A percentile compares a stretch with the other conserved stretches of the same genome.
Conservation (phyloP, 1,140 invertebrate species). For the Littorina saxatilis region DNA sequence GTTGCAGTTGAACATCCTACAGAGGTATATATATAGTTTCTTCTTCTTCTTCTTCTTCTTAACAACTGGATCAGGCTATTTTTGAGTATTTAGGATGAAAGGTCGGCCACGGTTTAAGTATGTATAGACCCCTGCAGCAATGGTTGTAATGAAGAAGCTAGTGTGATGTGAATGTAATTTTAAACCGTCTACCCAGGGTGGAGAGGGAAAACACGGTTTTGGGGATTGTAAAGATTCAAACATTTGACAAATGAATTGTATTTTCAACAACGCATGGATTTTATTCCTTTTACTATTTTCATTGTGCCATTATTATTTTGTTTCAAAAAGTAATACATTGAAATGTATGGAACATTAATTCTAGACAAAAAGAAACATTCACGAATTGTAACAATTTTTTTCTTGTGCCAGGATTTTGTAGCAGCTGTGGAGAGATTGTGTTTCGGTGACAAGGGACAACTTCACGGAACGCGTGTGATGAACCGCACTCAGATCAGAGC, state of each 20-base stretch:
- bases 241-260: not conserved
- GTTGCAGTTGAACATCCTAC: slow-evolving; percentile 36
- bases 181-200: not conserved
- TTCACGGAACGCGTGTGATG: not conserved
- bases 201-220: not conserved
- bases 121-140: not conserved
- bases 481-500: not conserved
- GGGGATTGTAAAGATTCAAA: not conserved
- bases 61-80: slow-evolving; percentile 36
- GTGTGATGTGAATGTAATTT: not conserved
- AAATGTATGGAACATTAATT: not conserved
- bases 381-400: not conserved
- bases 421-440: slow-evolving; percentile 4
- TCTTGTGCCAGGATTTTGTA: slow-evolving; percentile 3
- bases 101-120: not conserved
- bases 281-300: not conserved
- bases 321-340: not conserved
- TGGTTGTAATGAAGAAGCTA: no score
- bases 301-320: not conserved
- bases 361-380: not conserved
- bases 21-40: no score
- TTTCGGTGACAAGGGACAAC: slow-evolving; percentile 1
- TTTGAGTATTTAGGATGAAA: not conserved
- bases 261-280: not conserved
- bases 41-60: no score